Percentiles rank a stretch among this genome's conserved stretches.
These are phyloP conservation scores for Microtus agrestis DNA, from an alignment of 2,797 vertebrate species.

Conservation along the genomic window DNA sequence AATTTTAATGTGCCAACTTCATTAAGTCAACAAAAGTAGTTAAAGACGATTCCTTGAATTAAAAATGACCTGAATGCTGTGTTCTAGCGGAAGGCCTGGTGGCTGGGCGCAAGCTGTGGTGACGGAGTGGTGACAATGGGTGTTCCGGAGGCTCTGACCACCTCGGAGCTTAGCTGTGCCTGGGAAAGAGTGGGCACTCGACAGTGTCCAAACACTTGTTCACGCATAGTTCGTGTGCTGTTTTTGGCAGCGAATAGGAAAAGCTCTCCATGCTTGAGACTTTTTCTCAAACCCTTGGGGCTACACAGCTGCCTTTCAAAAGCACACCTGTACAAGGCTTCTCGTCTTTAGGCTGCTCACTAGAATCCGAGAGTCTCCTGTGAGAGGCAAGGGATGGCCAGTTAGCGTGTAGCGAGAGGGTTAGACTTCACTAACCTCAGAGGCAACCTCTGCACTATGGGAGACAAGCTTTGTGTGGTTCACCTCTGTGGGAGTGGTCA, in stretches of 20 bases:
- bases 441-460: not conserved
- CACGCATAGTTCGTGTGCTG: not conserved
- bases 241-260: not conserved
- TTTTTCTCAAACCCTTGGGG: not conserved
- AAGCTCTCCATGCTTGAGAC: not conserved
- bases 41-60: conserved; percentile 22
- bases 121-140: not conserved
- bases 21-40: conserved; percentile 1
- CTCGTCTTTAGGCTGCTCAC: not conserved
- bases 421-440: not conserved
- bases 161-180: not conserved
- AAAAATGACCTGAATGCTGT: conserved; percentile 5
- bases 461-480: not conserved
- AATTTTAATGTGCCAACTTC: not conserved
- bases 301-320: conserved; percentile 39
- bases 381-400: not conserved
- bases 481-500: not conserved
- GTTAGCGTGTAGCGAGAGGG: not conserved
- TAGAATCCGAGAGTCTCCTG: not conserved
- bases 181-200: not conserved
- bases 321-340: not conserved
- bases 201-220: not conserved
- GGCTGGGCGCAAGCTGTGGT: not conserved
- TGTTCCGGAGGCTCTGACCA: not conserved
- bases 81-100: not conserved